These are phyloP conservation scores for Micrasema longulum DNA, from an alignment of 1,140 invertebrate species.

Conservation along the genomic window DNA sequence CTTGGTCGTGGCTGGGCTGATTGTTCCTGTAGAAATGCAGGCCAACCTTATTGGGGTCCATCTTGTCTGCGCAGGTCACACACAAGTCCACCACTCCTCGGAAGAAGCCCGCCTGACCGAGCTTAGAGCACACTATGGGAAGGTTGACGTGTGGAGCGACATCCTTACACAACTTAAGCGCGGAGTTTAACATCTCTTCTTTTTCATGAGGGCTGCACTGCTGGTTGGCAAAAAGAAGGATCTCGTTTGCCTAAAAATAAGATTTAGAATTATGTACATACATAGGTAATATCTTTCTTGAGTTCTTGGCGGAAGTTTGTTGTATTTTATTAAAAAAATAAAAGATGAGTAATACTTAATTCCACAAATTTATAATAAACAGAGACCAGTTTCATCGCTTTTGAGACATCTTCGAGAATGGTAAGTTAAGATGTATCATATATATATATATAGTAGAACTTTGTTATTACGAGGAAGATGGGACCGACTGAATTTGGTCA, in stretches of 20 bases:
- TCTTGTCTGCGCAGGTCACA: constrained; percentile 82
- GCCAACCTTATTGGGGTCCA: constrained; percentile 90
- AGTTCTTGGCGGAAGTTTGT: too few relatives aligned
- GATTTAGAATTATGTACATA: not conserved
- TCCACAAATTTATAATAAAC: too few relatives aligned
- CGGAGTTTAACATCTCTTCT: constrained; percentile 80
- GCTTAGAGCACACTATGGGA: constrained; percentile 79
- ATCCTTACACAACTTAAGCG: constrained; percentile 88
- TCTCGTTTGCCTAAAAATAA: constrained; percentile 82
- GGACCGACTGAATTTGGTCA: too few relatives aligned
- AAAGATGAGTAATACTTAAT: too few relatives aligned
- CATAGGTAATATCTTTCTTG: too few relatives aligned
- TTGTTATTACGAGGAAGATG: too few relatives aligned
- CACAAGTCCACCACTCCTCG: constrained; percentile 91
- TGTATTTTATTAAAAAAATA: too few relatives aligned
- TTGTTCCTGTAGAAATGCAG: constrained; percentile 90
- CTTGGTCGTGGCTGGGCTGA: constrained; percentile 80
- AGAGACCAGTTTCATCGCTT: too few relatives aligned
- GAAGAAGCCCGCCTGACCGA: constrained; percentile 83
- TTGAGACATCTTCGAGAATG: too few relatives aligned
- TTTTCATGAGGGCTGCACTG: constrained; percentile 77
- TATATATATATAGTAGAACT: too few relatives aligned
- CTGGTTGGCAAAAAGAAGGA: constrained; percentile 83
- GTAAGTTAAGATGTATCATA: too few relatives aligned
- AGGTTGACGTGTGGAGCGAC: constrained; percentile 85